Evolutionary conservation across 2,888 invertebrate species (phyloP), one percentile per base, ranked within the genome.

Genomic region (Mythimna vitellina): DNA sequence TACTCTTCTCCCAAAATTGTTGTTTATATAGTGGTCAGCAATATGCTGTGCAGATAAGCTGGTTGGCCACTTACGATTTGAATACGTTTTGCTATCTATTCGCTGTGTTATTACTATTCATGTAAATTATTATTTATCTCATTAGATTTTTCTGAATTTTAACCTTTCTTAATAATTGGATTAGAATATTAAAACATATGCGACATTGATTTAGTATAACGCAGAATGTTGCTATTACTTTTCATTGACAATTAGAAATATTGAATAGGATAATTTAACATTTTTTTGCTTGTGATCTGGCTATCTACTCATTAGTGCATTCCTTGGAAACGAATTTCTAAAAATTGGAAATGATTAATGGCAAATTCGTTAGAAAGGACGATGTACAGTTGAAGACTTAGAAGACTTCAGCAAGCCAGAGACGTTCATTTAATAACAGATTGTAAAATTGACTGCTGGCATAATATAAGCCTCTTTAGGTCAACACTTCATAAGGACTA

Each of bases 1-100:
- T 42, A 56, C 25, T 68, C 69, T 77, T 77, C 51, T 53, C 35
- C 42, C 54, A 53, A 60, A 58, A 74, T 56, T 25, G 29, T 73
- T 53, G 10, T 53, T 32, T 64, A 62, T 64, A 62, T 51, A 73
- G 51, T 46, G 42, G 73, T 42, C 29, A 58, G 73, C 25, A 74
- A 60, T 49, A 32, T 60, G 57, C 51, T 63, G 62, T 58, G 46
- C 53, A 64, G 58, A 53, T 22, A 46, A 63, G 46, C 65, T 73
- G 74, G 58, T 73, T 51, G 54, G 79, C 46, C 57, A 64, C 74
- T 46, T 63, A 73, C 53, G 73, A 25, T 62, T 61, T 71, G 78
- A 49, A 17, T 51, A 46, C 22, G 35, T n/a, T 63, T 51, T 35
- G 73, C 64, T 46, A 73, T 54, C 1, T 46, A 58, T 42, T n/a